Conservation (phyloP, 1,140 invertebrate species). For the Saccostrea echinata region DNA sequence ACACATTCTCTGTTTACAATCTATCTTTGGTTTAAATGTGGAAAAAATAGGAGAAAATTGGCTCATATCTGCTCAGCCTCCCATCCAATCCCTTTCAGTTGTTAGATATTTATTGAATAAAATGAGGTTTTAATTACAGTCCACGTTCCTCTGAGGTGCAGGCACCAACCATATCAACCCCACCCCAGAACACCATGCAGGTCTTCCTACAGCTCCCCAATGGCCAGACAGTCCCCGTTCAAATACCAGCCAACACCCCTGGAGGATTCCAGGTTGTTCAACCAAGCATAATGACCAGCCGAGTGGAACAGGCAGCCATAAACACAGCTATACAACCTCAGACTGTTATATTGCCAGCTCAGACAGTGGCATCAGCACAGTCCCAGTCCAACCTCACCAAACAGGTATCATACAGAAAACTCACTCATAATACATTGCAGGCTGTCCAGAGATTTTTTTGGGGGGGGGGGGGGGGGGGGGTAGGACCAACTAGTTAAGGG, state of each 20-base stretch:
- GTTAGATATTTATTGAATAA: too few species aligned
- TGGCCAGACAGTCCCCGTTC: constrained; percentile 76
- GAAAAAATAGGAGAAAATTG: too few species aligned
- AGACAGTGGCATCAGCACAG: constrained; percentile 30
- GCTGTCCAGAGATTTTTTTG: too few species aligned
- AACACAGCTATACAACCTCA: constrained; percentile 33
- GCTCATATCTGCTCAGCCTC: too few species aligned
- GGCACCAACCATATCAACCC: constrained; percentile 34
- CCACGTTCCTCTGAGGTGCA: constrained; percentile 43
- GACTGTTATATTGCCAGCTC: constrained; percentile 13
- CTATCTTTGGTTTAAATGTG: too few species aligned
- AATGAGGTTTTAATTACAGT: neutral
- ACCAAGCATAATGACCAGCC: neutral
- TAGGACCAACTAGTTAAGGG: too few species aligned
- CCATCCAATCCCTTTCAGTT: too few species aligned
- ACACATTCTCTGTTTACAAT: too few species aligned
- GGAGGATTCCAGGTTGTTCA: constrained; percentile 28
- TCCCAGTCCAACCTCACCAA: constrained; percentile 56
- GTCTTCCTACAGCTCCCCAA: constrained; percentile 75
- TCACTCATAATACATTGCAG: too few species aligned
- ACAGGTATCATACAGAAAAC: constrained; percentile 32
- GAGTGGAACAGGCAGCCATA: neutral
- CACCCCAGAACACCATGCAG: constrained; percentile 65
- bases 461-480: too few species aligned
- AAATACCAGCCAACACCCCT: constrained; percentile 70